phyloP scores from a whole-genome alignment of 2,888 invertebrate genomes.

The Strigamia crassipes region DNA sequence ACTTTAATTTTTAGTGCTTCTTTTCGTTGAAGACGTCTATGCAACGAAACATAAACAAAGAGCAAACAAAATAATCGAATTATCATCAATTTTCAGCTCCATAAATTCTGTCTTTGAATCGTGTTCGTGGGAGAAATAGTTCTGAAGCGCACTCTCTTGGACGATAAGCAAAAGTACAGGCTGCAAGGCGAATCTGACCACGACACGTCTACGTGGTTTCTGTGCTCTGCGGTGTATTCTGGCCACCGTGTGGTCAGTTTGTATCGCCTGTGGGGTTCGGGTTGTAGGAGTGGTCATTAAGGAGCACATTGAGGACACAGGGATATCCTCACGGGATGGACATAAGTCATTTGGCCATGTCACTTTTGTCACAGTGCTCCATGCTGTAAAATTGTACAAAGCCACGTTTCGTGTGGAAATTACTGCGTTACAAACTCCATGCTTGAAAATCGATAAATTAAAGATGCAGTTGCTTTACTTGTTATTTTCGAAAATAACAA shows the following conservation, averaged over 20 bases:
- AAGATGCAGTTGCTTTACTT: constrained; percentile 1
- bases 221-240: constrained; percentile 22
- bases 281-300: constrained; percentile 22
- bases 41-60: too few relatives aligned
- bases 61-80: neutral
- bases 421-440: constrained; percentile 22
- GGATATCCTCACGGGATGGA: constrained; percentile 26
- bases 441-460: constrained; percentile 6
- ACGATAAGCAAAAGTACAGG: neutral
- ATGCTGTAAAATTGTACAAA: constrained; percentile 27
- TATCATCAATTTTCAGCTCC: neutral
- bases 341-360: constrained; percentile 23
- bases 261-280: constrained; percentile 30
- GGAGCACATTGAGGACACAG: constrained; percentile 17
- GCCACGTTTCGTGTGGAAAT: constrained; percentile 22
- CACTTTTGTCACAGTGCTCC: neutral
- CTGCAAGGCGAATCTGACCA: constrained; percentile 18
- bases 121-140: neutral
- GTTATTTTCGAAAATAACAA: neutral
- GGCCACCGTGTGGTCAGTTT: constrained; percentile 15
- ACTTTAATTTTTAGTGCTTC: too few relatives aligned
- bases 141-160: neutral
- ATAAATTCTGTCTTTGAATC: neutral
- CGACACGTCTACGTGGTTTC: constrained; percentile 14
- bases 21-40: too few relatives aligned